These are phyloP conservation scores for Cinara cedri DNA, from an alignment of 2,888 invertebrate species.

Conservation along the genomic window DNA sequence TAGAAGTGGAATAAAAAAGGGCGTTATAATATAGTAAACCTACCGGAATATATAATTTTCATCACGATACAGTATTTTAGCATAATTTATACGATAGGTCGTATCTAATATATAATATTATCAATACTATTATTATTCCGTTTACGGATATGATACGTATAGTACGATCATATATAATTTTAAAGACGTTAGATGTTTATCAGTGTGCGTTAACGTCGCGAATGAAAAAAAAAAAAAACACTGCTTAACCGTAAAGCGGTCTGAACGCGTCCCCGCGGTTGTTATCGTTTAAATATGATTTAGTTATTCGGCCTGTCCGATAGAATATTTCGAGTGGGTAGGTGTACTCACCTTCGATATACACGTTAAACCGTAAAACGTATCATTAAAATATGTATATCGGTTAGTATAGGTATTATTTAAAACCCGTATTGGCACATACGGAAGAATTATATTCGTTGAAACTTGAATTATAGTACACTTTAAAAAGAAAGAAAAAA, in stretches of 20 bases:
- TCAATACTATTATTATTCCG: constrained; percentile 4
- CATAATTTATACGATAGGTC: neutral
- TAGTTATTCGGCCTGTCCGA: neutral
- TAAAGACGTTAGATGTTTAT: neutral
- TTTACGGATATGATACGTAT: neutral
- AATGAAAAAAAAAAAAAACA: neutral
- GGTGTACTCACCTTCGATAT: neutral
- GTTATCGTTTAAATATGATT: constrained; percentile 10
- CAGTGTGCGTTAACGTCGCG: neutral
- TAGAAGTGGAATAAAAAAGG: neutral
- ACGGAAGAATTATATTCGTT: neutral
- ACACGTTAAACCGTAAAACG: constrained; percentile 8
- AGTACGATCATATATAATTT: constrained; percentile 19
- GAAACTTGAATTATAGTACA: constrained; percentile 23
- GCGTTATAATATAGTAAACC: neutral
- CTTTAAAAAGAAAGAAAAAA: neutral
- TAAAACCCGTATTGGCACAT: no score
- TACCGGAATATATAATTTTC: neutral
- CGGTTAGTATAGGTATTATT: no score
- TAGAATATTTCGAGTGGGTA: neutral
- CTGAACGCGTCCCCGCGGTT: neutral
- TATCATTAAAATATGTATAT: constrained; percentile 36
- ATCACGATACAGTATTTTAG: neutral
- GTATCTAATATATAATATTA: constrained; percentile 1
- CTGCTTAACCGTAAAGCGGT: neutral